phyloP scores from a whole-genome alignment of 2,797 vertebrate species.

The Syndactyla subalaris region DNA sequence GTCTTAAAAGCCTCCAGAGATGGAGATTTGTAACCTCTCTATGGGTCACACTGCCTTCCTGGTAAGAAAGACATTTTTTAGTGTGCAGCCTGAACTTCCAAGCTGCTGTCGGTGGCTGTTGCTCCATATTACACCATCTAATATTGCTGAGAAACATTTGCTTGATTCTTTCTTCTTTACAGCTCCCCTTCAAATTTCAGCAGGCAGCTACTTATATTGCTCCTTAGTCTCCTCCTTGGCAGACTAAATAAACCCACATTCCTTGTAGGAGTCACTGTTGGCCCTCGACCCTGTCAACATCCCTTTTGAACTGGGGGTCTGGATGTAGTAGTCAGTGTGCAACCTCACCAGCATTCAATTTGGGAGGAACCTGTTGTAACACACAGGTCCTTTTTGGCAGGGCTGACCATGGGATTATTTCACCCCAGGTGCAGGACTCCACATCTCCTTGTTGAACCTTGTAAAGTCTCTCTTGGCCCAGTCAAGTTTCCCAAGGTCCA shows the following conservation, averaged over 20 bases:
- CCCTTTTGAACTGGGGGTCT: background rate
- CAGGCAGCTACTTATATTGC: background rate
- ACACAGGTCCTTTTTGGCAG: background rate
- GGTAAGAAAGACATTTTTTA: background rate
- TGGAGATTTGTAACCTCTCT: background rate
- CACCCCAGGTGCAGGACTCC: background rate
- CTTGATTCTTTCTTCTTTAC: background rate
- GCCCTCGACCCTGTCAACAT: background rate
- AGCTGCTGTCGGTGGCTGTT: background rate
- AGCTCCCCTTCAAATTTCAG: background rate
- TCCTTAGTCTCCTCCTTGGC: background rate
- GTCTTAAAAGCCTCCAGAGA: background rate
- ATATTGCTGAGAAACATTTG: accelerated
- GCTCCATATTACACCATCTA: background rate
- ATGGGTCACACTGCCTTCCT: background rate
- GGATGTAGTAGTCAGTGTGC: background rate
- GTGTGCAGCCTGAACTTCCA: background rate
- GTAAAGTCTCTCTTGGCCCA: background rate
- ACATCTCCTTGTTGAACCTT: background rate
- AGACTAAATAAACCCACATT: background rate
- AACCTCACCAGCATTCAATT: background rate
- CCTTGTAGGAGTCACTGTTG: background rate
- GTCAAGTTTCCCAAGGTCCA: background rate
- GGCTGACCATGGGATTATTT: background rate
- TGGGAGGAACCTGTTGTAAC: background rate